Percentiles rank a stretch among this genome's conserved stretches.
These are phyloP conservation scores for Falcaria lacertinaria DNA, from an alignment of 2,888 invertebrate species.

Conservation along the genomic window DNA sequence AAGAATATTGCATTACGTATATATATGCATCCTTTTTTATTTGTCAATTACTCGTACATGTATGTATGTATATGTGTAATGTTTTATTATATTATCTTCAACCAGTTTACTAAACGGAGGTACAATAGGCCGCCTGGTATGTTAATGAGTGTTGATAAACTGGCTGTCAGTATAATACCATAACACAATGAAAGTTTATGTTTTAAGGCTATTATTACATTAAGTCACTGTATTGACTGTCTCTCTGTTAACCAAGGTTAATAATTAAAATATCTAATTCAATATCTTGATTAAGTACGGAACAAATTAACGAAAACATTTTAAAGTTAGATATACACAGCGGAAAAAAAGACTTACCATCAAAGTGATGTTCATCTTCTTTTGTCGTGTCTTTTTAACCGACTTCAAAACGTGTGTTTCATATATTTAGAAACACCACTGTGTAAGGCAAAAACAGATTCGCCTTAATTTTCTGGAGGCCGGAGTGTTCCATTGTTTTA, in stretches of 20 bases:
- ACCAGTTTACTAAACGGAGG: constrained; percentile 23
- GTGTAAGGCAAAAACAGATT: no score
- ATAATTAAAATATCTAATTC: constrained; percentile 17
- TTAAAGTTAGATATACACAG: constrained; percentile 10
- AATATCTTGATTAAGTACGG: constrained; percentile 14
- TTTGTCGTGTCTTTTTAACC: no score
- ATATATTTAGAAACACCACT: no score
- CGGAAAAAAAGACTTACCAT: no score
- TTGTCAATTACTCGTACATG: no score
- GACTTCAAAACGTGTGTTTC: no score
- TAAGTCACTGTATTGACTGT: constrained; percentile 1
- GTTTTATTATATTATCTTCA: not conserved
- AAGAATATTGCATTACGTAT: not conserved
- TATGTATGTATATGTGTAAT: no score
- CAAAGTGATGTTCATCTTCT: no score
- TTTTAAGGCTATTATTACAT: constrained; percentile 7
- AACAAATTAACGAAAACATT: constrained; percentile 9
- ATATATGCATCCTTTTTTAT: no score
- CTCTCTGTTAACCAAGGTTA: constrained; percentile 16
- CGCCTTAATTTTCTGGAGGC: no score
- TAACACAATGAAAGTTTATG: constrained; percentile 1
- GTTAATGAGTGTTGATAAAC: constrained; percentile 27
- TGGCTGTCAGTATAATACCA: constrained; percentile 11
- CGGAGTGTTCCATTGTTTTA: constrained; percentile 7
- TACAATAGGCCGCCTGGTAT: constrained; percentile 16